Evolutionary conservation across 1,140 invertebrate genomes (phyloP).

Genomic region (Elymnias hypermnestra): DNA sequence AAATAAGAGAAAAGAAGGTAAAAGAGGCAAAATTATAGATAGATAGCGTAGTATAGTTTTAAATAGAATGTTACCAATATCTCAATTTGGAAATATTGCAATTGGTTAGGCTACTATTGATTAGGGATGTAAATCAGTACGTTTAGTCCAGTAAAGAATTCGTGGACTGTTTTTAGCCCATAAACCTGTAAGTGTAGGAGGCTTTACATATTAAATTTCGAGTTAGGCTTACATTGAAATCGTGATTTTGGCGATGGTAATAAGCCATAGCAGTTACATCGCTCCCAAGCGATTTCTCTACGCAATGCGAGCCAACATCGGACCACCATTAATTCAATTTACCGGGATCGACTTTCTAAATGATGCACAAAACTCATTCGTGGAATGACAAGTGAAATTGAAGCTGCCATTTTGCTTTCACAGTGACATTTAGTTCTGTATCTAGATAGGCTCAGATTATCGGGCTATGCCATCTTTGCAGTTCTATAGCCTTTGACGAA

Average conservation of each 20-base stretch:
- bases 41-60: no score
- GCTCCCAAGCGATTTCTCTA: constrained; percentile 24
- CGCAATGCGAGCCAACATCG: constrained; percentile 20
- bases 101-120: no score
- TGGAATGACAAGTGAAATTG: constrained; percentile 64
- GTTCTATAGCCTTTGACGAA: no score
- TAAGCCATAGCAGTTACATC: constrained; percentile 14
- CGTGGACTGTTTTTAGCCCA: no score
- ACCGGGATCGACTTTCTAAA: constrained; percentile 63
- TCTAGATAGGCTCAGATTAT: constrained; percentile 59
- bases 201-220: no score
- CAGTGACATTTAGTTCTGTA: constrained; percentile 50
- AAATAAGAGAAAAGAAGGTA: no score
- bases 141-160: no score
- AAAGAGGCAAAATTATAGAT: no score
- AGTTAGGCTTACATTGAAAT: background rate
- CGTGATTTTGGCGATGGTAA: constrained; percentile 14
- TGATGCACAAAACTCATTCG: constrained; percentile 67
- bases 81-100: no score
- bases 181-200: no score
- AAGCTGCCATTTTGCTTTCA: constrained; percentile 51
- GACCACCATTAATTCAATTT: constrained; percentile 51
- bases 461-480: constrained; percentile 38
- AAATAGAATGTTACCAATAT: no score
- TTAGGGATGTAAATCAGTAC: no score